Conservation (phyloP, 2,888 invertebrate species). For the Euphydryas editha region DNA sequence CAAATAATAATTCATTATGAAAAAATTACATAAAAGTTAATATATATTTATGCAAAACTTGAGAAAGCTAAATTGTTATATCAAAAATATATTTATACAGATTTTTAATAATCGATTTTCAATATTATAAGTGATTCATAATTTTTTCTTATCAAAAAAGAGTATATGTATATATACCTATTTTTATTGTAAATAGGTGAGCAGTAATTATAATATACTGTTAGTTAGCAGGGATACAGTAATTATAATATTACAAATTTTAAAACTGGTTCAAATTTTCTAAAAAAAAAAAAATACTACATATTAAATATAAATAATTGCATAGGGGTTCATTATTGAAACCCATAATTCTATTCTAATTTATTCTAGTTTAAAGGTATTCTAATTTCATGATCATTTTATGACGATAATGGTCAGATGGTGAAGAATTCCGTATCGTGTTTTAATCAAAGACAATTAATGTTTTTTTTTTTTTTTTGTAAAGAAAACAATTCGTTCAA, state of each 20-base stretch:
- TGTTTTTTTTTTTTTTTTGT: slow-evolving; percentile 1
- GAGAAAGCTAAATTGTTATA: too few species aligned
- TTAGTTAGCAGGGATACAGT: too few species aligned
- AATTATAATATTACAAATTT: too few species aligned
- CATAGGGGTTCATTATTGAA: neutral
- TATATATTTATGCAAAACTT: too few species aligned
- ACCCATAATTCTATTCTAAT: neutral
- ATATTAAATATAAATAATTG: neutral
- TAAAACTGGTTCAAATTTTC: neutral
- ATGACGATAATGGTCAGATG: too few species aligned
- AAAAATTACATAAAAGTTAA: too few species aligned
- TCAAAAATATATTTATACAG: too few species aligned
- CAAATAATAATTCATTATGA: too few species aligned
- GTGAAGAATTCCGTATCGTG: slow-evolving; percentile 9
- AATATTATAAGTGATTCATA: neutral
- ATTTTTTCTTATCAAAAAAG: neutral
- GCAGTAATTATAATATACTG: slow-evolving; percentile 6
- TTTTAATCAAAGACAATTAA: slow-evolving; percentile 15
- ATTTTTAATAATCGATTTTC: too few species aligned
- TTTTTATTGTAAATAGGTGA: slow-evolving; percentile 4
- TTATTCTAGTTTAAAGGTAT: neutral
- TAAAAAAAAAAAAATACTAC: neutral
- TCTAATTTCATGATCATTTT: too few species aligned
- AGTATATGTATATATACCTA: too few species aligned
- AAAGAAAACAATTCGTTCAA: slow-evolving; percentile 24